A percentile compares a stretch with the other conserved stretches of the same genome.
Conservation (phyloP, 1,140 invertebrate species). For the Glossosoma conforme region DNA sequence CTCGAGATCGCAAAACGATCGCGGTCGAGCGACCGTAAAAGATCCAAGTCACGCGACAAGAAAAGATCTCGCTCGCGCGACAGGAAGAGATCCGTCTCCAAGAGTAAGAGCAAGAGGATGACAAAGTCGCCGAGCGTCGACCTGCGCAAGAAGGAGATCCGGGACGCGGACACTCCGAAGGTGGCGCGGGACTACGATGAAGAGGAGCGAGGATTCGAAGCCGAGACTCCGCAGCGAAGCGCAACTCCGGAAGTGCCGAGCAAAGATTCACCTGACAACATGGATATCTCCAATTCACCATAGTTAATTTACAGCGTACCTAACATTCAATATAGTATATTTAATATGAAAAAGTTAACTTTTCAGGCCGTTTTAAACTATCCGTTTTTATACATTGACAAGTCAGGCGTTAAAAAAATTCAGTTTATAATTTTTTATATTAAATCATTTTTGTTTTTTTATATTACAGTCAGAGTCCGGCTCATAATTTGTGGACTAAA, state of each 20-base stretch:
- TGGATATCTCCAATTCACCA: constrained; percentile 51
- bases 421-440: too few species aligned
- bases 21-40: constrained; percentile 42
- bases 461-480: too few species aligned
- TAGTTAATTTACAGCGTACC: too few species aligned
- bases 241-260: constrained; percentile 33
- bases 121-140: constrained; percentile 26
- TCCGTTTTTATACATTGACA: too few species aligned
- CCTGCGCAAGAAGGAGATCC: constrained; percentile 6
- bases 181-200: constrained; percentile 28
- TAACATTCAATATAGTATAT: too few species aligned
- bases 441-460: too few species aligned
- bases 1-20: constrained; percentile 41
- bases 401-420: too few species aligned
- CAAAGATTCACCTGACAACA: constrained; percentile 48
- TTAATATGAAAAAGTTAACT: too few species aligned
- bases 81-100: constrained; percentile 42
- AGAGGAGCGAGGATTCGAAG: constrained; percentile 27
- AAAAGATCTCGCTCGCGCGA: constrained; percentile 43
- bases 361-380: too few species aligned
- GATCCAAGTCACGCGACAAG: constrained; percentile 42
- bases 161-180: constrained; percentile 20
- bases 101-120: constrained; percentile 30
- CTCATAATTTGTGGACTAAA: too few species aligned
- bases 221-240: constrained; percentile 44